phyloP scores from a whole-genome alignment of 2,113 vertebrate species.

The Xiphophorus maculatus region DNA sequence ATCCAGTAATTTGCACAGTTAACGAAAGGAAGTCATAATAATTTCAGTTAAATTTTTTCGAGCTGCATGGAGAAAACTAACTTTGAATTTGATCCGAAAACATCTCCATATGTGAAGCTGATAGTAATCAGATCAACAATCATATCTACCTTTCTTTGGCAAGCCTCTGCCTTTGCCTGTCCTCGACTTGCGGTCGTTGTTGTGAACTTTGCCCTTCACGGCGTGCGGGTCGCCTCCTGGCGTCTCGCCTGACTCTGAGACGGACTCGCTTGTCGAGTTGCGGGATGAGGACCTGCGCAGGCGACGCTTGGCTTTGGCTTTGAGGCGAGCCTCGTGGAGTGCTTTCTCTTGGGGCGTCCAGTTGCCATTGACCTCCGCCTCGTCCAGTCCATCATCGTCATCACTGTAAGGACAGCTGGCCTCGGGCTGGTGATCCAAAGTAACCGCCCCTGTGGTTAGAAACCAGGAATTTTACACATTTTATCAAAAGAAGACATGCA shows the following conservation, averaged over 20 bases:
- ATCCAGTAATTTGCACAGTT: background rate
- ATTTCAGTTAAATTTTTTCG: background rate
- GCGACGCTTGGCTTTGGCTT: slow-evolving; percentile 86
- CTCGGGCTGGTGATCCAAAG: slow-evolving; percentile 26
- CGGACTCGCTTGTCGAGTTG: slow-evolving; percentile 83
- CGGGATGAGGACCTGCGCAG: slow-evolving; percentile 84
- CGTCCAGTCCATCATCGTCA: slow-evolving; percentile 70
- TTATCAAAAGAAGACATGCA: background rate
- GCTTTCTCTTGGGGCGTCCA: slow-evolving; percentile 88
- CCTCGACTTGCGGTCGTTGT: slow-evolving; percentile 84
- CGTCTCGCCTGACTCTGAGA: slow-evolving; percentile 76
- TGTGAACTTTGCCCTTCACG: slow-evolving; percentile 76
- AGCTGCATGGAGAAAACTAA: background rate
- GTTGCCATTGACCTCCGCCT: slow-evolving; percentile 76
- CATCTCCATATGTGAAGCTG: background rate
- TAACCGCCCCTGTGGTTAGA: slow-evolving; percentile 61
- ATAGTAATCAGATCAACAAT: background rate
- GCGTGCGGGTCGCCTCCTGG: slow-evolving; percentile 73
- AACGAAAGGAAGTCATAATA: background rate
- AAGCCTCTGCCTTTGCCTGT: slow-evolving; percentile 86
- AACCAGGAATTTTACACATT: background rate
- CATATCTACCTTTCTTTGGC: slow-evolving; percentile 85
- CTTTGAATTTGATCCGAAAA: background rate
- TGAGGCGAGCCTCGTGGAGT: slow-evolving; percentile 84
- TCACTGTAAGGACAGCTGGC: slow-evolving; percentile 55